Base-by-base conservation (phyloP, 2,113 vertebrate genomes). In the Struthidea cinerea region DNA sequence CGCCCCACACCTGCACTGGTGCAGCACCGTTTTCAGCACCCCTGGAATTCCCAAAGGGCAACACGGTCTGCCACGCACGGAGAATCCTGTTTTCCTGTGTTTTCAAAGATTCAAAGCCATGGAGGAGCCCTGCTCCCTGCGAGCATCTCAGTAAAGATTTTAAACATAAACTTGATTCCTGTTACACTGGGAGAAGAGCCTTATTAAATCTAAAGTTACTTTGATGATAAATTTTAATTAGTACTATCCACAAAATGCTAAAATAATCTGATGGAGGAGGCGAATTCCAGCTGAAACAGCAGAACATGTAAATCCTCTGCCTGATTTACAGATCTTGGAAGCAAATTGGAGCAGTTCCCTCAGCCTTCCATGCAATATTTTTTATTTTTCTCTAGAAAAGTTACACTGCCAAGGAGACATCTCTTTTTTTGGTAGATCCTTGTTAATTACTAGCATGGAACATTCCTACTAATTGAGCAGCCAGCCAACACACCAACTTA, bases 51-150 rank as follows among this genome's bases (percentile, higher is more conserved):
- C 69, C 82, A 33, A 33, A 33, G 49, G 24, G 11, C 3, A 47
- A 8, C 4, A 23, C 32, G 9, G 17, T 4, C 47, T 37, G 10
- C 21, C 13, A 5, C 1, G 1, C 3, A 0, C 0, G 26, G 17
- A 63, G 10, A 64, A 3, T 4, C 23, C 91, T 9, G 24, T 4
- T 9, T 10, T 32, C n/a, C 44, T 32, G 0, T 1, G 16, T 7
- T 37, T 20, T 3, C n/a, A 15, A 3, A 14, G 82, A 1, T 3
- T 18, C n/a, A 11, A 16, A 15, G 55, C 6, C 28, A 26, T 1
- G 13, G 28, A 63, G 60, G 28, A 64, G 9, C 28, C 1, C 59
- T 6, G 53, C 47, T 80, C 82, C 14, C 42, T 7, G 74, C 2
- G 0, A 32, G 11, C 0, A 0, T 2, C 86, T 30, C 70, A 20